Evolutionary conservation across 2,888 invertebrate species (phyloP), one percentile per base, ranked within the genome.

Genomic region (Eupithecia exiguata): DNA sequence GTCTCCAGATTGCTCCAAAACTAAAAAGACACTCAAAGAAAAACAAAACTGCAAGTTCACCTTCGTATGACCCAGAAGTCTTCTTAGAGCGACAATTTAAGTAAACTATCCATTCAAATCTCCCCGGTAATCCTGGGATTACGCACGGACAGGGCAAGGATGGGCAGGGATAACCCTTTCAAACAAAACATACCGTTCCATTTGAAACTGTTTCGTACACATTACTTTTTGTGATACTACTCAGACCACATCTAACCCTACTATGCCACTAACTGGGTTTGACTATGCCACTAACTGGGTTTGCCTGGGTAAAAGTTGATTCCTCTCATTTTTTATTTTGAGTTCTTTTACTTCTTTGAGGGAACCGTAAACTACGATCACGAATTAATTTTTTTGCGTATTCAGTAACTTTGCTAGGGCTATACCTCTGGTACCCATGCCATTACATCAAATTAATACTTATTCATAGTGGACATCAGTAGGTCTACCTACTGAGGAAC

Each of bases 51-150:
- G 9, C n/a, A n/a, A 49, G 49, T 49, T 53, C 21, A 21, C 40
- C 3, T 40, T 38, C 21, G 66, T 14, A 6, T 40, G 38, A 66
- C n/a, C 66, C 21, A 66, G 40, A 66, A 25, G 18, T 65, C n/a
- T 65, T n/a, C 14, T 30, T n/a, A 21, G 58, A 53, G 68, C 36
- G n/a, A 68, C 30, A 46, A 68, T 68, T 43, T 49, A 18, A 66
- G 40, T 40, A 40, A 40, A 66, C 38, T 66, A 66, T 40, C n/a
- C 66, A 74, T 69, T 71, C 65, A 75, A 72, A 71, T 75, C 69
- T 68, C 67, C 69, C 73, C 77, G 74, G 78, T 79, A 78, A 80
- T 80, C 80, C 77, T 73, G 68, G 75, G 78, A 78, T 80, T 77
- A 79, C 71, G 67, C 70, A 72, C 65, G 74, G 53, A 75, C 76